Percentiles rank a stretch among this genome's conserved stretches.
These are phyloP conservation scores for Ethmia dodecea DNA, from an alignment of 2,888 invertebrate genomes.

Conservation along the genomic window DNA sequence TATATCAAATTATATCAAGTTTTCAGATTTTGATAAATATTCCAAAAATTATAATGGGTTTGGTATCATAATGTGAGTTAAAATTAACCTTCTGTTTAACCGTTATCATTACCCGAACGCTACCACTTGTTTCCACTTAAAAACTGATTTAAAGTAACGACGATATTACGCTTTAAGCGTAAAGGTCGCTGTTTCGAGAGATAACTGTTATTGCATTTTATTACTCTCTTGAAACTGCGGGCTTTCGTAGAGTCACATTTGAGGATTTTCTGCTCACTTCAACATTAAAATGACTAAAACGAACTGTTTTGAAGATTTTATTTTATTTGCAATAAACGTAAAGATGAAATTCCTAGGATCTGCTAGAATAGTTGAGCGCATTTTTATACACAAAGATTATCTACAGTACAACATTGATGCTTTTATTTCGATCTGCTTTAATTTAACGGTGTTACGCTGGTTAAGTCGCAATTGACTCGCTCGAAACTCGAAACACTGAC, in stretches of 20 bases:
- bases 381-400: too few species aligned
- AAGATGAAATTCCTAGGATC: too few species aligned
- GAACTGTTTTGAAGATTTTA: too few species aligned
- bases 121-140: constrained; percentile 22
- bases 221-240: constrained; percentile 6
- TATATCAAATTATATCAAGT: too few species aligned
- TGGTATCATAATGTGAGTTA: constrained; percentile 1
- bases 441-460: constrained; percentile 12
- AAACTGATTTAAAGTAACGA: constrained; percentile 21
- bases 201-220: constrained; percentile 15
- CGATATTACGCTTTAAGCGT: constrained; percentile 18
- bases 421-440: constrained; percentile 3
- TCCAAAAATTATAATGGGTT: constrained; percentile 4
- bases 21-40: too few species aligned
- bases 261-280: too few species aligned
- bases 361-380: too few species aligned
- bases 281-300: too few species aligned
- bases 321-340: too few species aligned
- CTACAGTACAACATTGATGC: too few species aligned
- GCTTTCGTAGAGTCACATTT: too few species aligned
- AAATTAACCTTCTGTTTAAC: constrained; percentile 15
- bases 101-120: constrained; percentile 22
- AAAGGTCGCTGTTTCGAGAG: constrained; percentile 16
- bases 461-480: constrained; percentile 23
- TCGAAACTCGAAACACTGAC: constrained; percentile 29